Conservation (phyloP, 2,888 invertebrate genomes). For the Altica lythri region DNA sequence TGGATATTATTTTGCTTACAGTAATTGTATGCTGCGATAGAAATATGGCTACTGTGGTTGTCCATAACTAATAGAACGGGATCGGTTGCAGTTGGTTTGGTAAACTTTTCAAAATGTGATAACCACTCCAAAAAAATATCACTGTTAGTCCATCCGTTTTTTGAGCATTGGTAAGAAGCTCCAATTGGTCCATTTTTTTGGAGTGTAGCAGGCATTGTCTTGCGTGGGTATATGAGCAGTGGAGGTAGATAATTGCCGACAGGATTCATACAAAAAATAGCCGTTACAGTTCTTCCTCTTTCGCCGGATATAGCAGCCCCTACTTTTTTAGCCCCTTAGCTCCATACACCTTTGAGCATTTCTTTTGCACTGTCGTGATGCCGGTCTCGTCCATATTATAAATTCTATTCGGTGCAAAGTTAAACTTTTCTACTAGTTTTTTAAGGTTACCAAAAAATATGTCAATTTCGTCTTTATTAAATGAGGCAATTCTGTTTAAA, state of each 20-base stretch:
- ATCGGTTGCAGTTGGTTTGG: slow-evolving; percentile 15
- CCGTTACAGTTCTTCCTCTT: not conserved
- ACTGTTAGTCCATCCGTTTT: slow-evolving; percentile 19
- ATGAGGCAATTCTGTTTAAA: too few species aligned
- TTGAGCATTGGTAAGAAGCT: slow-evolving; percentile 21
- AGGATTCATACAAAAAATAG: not conserved
- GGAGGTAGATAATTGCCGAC: not conserved
- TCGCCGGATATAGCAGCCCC: slow-evolving; percentile 11
- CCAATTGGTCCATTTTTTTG: slow-evolving; percentile 28
- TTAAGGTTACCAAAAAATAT: not conserved
- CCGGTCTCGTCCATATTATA: too few species aligned
- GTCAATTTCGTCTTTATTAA: not conserved
- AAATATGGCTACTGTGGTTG: too few species aligned
- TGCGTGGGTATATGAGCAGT: not conserved
- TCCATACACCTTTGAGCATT: slow-evolving; percentile 22
- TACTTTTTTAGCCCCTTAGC: slow-evolving; percentile 32
- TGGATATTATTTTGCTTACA: slow-evolving; percentile 10
- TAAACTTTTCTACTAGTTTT: not conserved
- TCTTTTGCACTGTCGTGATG: too few species aligned
- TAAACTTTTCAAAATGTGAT: slow-evolving; percentile 5
- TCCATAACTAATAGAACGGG: too few species aligned
- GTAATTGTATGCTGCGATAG: slow-evolving; percentile 15
- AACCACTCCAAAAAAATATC: slow-evolving; percentile 15
- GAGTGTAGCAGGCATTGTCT: slow-evolving; percentile 13
- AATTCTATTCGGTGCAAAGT: not conserved